Percentiles rank a stretch among this genome's conserved stretches.
Evolutionary conservation across 2,113 vertebrate species (phyloP).

Genomic region (Tonatia bakeri): DNA sequence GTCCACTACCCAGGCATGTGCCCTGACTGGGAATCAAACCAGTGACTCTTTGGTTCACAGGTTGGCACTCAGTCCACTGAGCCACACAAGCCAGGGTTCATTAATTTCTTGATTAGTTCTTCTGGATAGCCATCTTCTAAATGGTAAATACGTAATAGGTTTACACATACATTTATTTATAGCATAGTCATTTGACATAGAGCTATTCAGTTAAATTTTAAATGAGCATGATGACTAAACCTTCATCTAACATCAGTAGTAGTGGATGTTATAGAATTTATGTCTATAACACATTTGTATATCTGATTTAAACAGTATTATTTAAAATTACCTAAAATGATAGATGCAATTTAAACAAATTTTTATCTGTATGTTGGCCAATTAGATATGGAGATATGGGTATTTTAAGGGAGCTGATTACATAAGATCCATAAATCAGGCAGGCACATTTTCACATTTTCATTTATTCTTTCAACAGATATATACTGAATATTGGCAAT

Average conservation of each 20-base stretch:
- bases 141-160: neutral
- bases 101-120: slow-evolving; percentile 23
- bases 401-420: neutral
- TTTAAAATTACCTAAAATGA: neutral
- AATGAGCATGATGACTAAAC: neutral
- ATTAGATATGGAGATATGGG: neutral
- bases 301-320: neutral
- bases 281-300: neutral
- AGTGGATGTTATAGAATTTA: neutral
- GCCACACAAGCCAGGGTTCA: no score
- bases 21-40: no score
- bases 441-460: neutral
- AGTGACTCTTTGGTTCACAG: no score
- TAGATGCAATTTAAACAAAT: neutral
- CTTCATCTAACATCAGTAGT: neutral
- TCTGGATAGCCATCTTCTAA: neutral
- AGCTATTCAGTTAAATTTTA: neutral
- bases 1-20: no score
- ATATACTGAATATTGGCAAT: neutral
- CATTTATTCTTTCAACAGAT: neutral
- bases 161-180: neutral
- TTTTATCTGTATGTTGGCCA: neutral
- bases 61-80: no score
- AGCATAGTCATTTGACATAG: neutral
- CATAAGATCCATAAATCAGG: neutral